Evolutionary conservation across 2,797 vertebrate genomes (phyloP).

Genomic region (Pteropus rufus): DNA sequence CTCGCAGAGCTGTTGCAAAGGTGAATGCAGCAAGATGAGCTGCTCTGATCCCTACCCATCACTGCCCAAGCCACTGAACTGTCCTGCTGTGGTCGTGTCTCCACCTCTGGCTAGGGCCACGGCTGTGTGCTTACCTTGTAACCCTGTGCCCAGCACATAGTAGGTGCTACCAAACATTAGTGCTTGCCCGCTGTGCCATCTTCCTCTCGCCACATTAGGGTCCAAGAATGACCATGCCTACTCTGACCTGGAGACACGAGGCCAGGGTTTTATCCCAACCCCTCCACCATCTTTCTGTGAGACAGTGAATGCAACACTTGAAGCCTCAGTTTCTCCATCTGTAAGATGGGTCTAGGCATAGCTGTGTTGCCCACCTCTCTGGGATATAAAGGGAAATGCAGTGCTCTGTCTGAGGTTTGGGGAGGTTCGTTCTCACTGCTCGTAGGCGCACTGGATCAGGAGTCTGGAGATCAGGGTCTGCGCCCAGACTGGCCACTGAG

Average conservation of each 20-base stretch:
- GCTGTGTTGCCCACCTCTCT: rapidly evolving
- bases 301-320: rapidly evolving
- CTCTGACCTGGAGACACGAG: background rate
- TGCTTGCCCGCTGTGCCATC: rapidly evolving
- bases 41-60: rapidly evolving
- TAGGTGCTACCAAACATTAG: rapidly evolving
- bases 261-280: background rate
- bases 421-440: rapidly evolving
- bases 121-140: background rate
- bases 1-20: background rate
- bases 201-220: background rate
- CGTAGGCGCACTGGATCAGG: background rate
- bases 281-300: background rate
- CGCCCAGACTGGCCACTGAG: background rate
- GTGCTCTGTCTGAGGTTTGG: rapidly evolving
- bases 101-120: rapidly evolving
- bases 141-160: rapidly evolving
- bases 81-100: background rate
- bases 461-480: background rate
- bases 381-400: background rate
- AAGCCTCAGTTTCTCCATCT: background rate
- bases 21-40: no score
- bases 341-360: background rate
- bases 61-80: rapidly evolving
- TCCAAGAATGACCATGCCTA: rapidly evolving